Base-by-base conservation (phyloP, 2,113 vertebrate genomes). In the Oncorhynchus mykiss region DNA sequence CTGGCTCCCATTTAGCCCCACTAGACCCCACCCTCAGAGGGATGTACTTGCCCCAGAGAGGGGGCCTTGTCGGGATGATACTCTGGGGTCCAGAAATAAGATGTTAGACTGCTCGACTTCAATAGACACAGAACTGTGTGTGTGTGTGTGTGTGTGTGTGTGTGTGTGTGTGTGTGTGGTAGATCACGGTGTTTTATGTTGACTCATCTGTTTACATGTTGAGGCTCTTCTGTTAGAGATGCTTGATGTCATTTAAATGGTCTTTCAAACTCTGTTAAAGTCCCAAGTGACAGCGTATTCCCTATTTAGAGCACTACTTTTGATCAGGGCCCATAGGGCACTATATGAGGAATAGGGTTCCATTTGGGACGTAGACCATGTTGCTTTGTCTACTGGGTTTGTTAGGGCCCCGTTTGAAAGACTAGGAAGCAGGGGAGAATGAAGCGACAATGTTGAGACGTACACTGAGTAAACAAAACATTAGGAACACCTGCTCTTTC, bases 1-100 rank as follows among this genome's bases (percentile, higher is more conserved):
- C 83, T 86, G 86, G 84, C 83, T 81, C 62, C 88, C 70, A 87
- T 87, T 87, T 68, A 75, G 73, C 81, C 78, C 78, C 71, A 74
- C 62, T 54, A 75, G 70, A 72, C 77, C 81, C 75, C 70, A 16
- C 77, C 86, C 24, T 72, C 70, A 22, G 65, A 24, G 45, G 51
- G 48, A 22, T 69, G 27, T 80, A 77, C 72, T 78, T 81, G 75
- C 67, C 34, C 54, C 54, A 34, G 71, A 65, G 73, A 48, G 27
- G 54, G 73, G 76, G 69, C 75, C 75, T 62, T 27, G 3, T 75
- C 24, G 57, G 51, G 51, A 54, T 18, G 72, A 49, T 79, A 0
- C 77, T 73, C 29, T 34, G 9, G 64, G 13, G 57, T 69, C 45
- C 70, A 18, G 13, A 25, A 64, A 75, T 64, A 54, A 70, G 73